Evolutionary conservation across 2,797 vertebrate genomes (phyloP), one percentile per base, ranked within the genome.

Genomic region (Fistularia tabacaria): DNA sequence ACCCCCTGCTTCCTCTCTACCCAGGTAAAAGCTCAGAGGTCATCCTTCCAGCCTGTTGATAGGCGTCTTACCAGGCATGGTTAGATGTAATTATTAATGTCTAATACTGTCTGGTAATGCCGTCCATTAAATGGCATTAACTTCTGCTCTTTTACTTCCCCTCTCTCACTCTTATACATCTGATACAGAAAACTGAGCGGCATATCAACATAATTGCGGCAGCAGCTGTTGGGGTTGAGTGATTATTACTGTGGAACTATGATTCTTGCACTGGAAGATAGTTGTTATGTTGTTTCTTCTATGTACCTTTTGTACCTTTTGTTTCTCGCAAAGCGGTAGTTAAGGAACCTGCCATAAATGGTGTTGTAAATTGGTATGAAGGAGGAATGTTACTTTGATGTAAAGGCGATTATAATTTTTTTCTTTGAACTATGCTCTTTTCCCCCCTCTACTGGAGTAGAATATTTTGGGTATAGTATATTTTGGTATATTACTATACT

Each of bases 51-150:
- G 93, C 94, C 92, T 89, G 92, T 87, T 64, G 93, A 96, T 95
- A 89, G 93, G 85, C 82, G 96, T 95, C 94, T 99, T 98, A 98
- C 97, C 97, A 98, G 96, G 93, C 97, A 97, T 74, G 90, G 93
- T 98, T 98, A 98, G 96, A 98, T 95, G 90, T 97, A 87, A 84
- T 86, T 92, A 90, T 61, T 85, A 79, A 72, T 90, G 93, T 98
- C 96, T 98, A 99, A 99, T 99, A 99, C 96, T 99, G 96, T 98
- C 97, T 98, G 96, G 96, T 98, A 98, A 99, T 95, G 95, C 95
- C 95, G 92, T 94, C 90, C 88, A 92, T 97, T 84, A 85, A 92
- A 89, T 38, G 70, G 90, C 85, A 91, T 90, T 87, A 81, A 57
- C 71, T 80, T 92, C 90, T 58, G 62, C 81, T 87, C 82, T 89